Base-by-base conservation (phyloP, 2,113 vertebrate genomes). In the Cinclus cinclus region DNA sequence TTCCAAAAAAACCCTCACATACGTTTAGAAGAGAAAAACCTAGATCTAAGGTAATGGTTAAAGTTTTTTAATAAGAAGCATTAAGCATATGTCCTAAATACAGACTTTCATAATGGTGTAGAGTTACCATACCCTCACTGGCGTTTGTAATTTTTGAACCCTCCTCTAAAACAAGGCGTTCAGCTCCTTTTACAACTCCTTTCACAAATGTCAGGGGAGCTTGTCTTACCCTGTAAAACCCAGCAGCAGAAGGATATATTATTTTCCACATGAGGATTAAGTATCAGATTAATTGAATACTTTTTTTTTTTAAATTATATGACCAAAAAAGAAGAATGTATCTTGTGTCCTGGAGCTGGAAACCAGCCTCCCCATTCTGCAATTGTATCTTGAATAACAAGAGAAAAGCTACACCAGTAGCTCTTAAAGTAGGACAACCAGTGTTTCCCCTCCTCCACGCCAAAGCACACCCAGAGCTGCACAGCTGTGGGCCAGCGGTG, bases 1-100 rank as follows among this genome's bases (percentile, higher is more conserved):
- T 16, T 74, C 12, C 7, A 58, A 44, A 73, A 55, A 55, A 44
- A 4, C 0, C 0, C 1, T 25, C 15, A 23, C 25, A n/a, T 1
- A 2, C 9, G 2, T 62, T 95, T 60, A 86, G 11, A 24, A 47
- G 64, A 78, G 16, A 74, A 33, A 89, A 89, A 67, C 3, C 4
- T n/a, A 52, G 21, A 39, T 42, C 6, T 33, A 20, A 92, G 52
- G 9, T 21, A 71, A 31, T 7, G 4, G 27, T 94, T 62, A 74
- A 73, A 62, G 24, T 3, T 68, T 71, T 92, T 73, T 44, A 35
- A n/a, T 58, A 80, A 49, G 18, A 50, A 60, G 2, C 3, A 47
- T 3, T 4, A 60, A 22, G 9, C 5, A 14, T 33, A 55, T 22
- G 8, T 11, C 17, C n/a, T 87, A 89, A 62, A 77, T 39, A 56